Percentiles rank a stretch among this genome's conserved stretches.
Conservation (phyloP, 1,140 invertebrate species). For the Episyrphus balteatus region DNA sequence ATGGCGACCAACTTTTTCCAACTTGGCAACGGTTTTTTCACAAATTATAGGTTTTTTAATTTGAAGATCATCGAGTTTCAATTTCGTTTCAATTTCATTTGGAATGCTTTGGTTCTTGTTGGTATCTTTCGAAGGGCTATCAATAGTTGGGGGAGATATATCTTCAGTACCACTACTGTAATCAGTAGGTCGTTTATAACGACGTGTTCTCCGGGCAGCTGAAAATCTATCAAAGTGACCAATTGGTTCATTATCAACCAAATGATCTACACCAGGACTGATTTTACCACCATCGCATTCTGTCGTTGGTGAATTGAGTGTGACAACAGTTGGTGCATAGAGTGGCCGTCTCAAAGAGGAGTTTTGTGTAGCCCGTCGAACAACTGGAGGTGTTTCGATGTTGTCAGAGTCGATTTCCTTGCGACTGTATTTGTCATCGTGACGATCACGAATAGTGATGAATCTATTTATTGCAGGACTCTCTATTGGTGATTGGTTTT, state of each 20-base stretch:
- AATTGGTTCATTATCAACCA: conserved; percentile 39
- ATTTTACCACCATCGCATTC: not conserved
- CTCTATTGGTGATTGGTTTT: not conserved
- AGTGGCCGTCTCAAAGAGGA: not conserved
- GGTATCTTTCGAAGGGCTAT: no score
- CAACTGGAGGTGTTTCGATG: conserved; percentile 76
- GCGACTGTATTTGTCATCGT: conserved; percentile 49
- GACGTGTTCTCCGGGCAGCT: conserved; percentile 62
- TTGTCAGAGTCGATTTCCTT: conserved; percentile 84
- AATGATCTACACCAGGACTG: conserved; percentile 15
- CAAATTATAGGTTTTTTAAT: conserved; percentile 6
- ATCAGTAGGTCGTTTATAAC: conserved; percentile 65
- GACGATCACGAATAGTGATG: not conserved
- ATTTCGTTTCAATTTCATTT: not conserved
- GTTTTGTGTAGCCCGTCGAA: conserved; percentile 45
- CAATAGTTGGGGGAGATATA: conserved; percentile 21
- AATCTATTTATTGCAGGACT: not conserved
- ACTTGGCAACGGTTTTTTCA: conserved; percentile 31
- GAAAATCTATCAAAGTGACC: conserved; percentile 77
- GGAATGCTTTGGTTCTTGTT: conserved; percentile 9
- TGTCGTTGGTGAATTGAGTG: conserved; percentile 16
- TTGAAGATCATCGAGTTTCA: not conserved
- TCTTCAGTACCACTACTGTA: conserved; percentile 47
- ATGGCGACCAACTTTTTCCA: conserved; percentile 37
- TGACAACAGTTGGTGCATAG: conserved; percentile 20